phyloP scores from a whole-genome alignment of 1,140 invertebrate species.

The Sitobion miscanthi region DNA sequence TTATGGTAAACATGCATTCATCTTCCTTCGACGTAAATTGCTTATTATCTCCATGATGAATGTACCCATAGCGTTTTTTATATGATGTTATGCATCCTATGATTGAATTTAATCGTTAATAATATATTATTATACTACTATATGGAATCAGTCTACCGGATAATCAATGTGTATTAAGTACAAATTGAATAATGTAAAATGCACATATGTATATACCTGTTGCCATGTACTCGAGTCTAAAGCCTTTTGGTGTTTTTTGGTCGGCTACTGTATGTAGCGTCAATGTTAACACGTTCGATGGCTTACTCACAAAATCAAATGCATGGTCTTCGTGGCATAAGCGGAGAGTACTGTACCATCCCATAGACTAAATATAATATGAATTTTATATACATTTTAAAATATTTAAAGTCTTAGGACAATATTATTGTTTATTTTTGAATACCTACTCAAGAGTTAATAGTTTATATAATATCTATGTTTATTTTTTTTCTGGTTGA shows the following conservation, averaged over 20 bases:
- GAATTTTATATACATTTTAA: too few species aligned
- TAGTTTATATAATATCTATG: too few species aligned
- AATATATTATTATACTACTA: too few species aligned
- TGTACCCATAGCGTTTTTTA: not conserved
- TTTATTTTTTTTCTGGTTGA: too few species aligned
- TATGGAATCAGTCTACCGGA: too few species aligned
- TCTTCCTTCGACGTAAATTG: not conserved
- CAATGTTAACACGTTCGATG: not conserved
- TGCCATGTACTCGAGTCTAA: not conserved
- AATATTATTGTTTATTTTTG: not conserved
- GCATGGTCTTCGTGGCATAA: constrained; percentile 27
- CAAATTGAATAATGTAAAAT: too few species aligned
- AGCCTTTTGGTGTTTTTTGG: not conserved
- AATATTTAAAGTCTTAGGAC: not conserved
- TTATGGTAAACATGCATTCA: not conserved
- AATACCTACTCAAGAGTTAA: too few species aligned
- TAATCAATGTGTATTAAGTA: too few species aligned
- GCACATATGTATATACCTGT: not conserved
- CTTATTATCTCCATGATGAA: not conserved
- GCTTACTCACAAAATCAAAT: not conserved
- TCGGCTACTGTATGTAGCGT: not conserved
- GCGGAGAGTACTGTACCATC: not conserved
- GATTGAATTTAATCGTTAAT: not conserved
- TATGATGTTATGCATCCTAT: not conserved
- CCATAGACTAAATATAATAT: not conserved